A percentile compares a stretch with the other conserved stretches of the same genome.
phyloP scores from a whole-genome alignment of 2,797 vertebrate species.

The Darevskia nairensis region DNA sequence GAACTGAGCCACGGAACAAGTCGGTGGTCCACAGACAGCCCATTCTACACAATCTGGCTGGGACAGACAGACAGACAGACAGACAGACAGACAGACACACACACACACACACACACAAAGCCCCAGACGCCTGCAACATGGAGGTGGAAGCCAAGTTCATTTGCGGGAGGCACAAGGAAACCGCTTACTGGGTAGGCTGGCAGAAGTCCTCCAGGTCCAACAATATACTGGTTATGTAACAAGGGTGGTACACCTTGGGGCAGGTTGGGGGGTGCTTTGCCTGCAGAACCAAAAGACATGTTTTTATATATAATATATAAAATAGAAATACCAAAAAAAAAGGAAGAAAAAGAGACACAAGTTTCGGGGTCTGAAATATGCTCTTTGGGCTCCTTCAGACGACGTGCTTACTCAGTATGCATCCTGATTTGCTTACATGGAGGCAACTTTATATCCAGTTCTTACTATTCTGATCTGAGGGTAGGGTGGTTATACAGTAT shows the following conservation, averaged over 20 bases:
- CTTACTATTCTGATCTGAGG: too few relatives aligned
- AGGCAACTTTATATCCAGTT: too few relatives aligned
- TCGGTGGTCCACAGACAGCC: background rate
- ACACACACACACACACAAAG: too few relatives aligned
- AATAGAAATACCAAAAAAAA: conserved; percentile 21
- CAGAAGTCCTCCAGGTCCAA: conserved; percentile 95
- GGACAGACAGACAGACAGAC: background rate
- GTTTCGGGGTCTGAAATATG: background rate
- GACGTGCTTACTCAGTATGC: background rate
- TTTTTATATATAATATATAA: conserved; percentile 34
- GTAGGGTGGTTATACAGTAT: too few relatives aligned
- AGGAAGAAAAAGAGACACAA: background rate
- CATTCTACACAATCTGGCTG: conserved; percentile 2
- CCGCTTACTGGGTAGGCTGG: conserved; percentile 94
- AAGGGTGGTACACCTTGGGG: conserved; percentile 94
- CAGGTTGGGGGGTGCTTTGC: conserved; percentile 94
- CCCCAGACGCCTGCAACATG: background rate
- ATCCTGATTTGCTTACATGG: too few relatives aligned
- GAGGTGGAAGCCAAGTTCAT: background rate
- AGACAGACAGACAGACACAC: too few relatives aligned
- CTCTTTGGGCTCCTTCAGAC: background rate
- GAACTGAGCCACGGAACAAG: background rate
- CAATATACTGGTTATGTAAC: conserved; percentile 96
- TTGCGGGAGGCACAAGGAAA: conserved; percentile 43
- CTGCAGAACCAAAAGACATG: conserved; percentile 77